Evolutionary conservation across 2,888 invertebrate species (phyloP), one percentile per base, ranked within the genome.

Genomic region (Amphiduros pacificus): DNA sequence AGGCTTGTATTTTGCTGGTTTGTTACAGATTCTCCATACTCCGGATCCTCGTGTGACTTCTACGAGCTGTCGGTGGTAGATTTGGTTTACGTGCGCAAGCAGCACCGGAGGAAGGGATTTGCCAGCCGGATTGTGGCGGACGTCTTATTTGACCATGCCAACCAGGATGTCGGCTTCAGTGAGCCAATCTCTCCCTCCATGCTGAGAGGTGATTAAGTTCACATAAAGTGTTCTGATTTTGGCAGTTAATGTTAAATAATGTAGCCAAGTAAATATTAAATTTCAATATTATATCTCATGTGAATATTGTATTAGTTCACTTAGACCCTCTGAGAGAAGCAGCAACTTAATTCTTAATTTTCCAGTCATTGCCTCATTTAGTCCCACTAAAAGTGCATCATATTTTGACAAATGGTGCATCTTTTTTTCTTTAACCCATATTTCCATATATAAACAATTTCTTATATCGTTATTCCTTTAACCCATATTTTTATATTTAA

Each of bases 21-120:
- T 28, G n/a, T 49, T 49, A 4, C 36, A 58, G 58, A 51, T 6
- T 51, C 51, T n/a, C 27, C 36, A 5, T 58, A 58, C 28, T 41
- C 51, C 9, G 20, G 36, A 4, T 51, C 26, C 20, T 31, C 27
- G 11, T 58, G 48, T 29, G 32, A 31, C 20, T n/a, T n/a, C 1
- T 58, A 58, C 51, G 22, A 32, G n/a, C 17, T 58, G 58, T 36
- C 58, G 1, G 51, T 58, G 36, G 40, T 58, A 14, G 58, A 58
- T 48, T 27, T 58, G 26, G 41, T 58, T 24, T 58, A 51, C 26
- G 51, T 58, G 24, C 32, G 51, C 20, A 5, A 1, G 1, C n/a
- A 20, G 26, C 51, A 51, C 40, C 31, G 58, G 5, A 11, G 58
- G 1, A 36, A 32, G 27, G 58, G 58, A 5, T 11, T 58, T 9